Evolutionary conservation across 2,888 invertebrate genomes (phyloP).

Genomic region (Spisula subtruncata): DNA sequence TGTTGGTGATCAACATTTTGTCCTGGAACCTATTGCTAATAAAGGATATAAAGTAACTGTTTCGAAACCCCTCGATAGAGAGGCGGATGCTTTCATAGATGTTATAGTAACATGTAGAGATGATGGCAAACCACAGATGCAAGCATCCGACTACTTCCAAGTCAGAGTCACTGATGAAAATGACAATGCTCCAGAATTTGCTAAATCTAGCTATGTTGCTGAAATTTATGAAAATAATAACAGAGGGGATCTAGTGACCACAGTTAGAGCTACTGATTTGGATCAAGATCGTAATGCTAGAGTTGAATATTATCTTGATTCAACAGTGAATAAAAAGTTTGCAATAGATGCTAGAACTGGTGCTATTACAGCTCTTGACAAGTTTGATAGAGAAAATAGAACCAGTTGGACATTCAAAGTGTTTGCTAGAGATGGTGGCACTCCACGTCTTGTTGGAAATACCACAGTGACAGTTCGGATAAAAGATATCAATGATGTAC

Average conservation of each 20-base stretch:
- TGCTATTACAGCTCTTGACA: constrained; percentile 73
- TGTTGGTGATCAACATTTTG: constrained; percentile 73
- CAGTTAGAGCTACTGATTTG: constrained; percentile 94
- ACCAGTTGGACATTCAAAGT: constrained; percentile 77
- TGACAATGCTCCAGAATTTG: constrained; percentile 96
- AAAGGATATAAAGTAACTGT: constrained; percentile 84
- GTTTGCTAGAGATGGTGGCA: constrained; percentile 78
- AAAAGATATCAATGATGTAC: constrained; percentile 81
- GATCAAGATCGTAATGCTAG: constrained; percentile 79
- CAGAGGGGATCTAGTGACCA: constrained; percentile 90
- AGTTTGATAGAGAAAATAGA: constrained; percentile 76
- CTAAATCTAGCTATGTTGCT: constrained; percentile 68
- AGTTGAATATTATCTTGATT: constrained; percentile 74
- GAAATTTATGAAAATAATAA: constrained; percentile 77
- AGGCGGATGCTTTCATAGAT: constrained; percentile 76
- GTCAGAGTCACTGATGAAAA: constrained; percentile 93
- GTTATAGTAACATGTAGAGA: constrained; percentile 89
- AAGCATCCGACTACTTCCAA: constrained; percentile 76
- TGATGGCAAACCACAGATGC: constrained; percentile 87
- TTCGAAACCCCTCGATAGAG: constrained; percentile 88
- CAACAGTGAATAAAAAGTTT: constrained; percentile 90
- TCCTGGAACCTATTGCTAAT: constrained; percentile 75
- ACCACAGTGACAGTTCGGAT: constrained; percentile 77
- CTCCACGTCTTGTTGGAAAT: constrained; percentile 75
- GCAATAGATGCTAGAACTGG: constrained; percentile 73